Evolutionary conservation across 2,113 vertebrate genomes (phyloP).

Genomic region (Hemiscyllium ocellatum): DNA sequence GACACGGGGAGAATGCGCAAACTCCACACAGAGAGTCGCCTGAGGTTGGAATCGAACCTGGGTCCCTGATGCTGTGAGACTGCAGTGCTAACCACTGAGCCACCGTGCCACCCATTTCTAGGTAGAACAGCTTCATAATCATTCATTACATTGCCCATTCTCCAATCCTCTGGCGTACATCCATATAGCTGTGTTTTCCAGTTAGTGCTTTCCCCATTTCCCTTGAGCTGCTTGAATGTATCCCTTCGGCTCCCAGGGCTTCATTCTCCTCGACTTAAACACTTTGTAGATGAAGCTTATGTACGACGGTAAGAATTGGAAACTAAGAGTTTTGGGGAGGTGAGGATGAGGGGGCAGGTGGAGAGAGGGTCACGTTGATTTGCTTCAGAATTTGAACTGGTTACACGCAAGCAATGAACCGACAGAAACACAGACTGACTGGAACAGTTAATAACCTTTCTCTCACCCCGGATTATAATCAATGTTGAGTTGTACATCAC

Average conservation of each 20-base stretch:
- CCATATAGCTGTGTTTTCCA: not conserved
- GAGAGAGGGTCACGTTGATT: not conserved
- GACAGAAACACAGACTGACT: not conserved
- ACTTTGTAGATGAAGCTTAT: not conserved
- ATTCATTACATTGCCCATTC: not conserved
- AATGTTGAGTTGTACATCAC: not conserved
- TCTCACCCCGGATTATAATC: not conserved
- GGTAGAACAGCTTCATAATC: not conserved
- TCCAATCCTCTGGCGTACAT: not conserved
- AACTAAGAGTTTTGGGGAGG: not conserved
- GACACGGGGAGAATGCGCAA: no score
- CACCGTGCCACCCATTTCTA: not conserved
- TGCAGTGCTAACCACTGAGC: no score
- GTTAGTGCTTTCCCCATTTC: not conserved
- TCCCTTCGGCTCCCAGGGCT: not conserved
- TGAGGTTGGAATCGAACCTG: no score
- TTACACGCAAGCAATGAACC: not conserved
- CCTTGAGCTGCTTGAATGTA: not conserved
- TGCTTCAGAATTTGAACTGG: conserved; percentile 1
- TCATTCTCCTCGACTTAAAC: not conserved
- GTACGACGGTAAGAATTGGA: not conserved
- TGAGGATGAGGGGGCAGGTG: not conserved
- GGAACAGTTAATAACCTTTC: not conserved
- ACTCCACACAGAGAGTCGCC: no score
- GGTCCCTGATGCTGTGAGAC: no score